phyloP scores from a whole-genome alignment of 2,888 invertebrate species.

The Pyrrhosoma nymphula region DNA sequence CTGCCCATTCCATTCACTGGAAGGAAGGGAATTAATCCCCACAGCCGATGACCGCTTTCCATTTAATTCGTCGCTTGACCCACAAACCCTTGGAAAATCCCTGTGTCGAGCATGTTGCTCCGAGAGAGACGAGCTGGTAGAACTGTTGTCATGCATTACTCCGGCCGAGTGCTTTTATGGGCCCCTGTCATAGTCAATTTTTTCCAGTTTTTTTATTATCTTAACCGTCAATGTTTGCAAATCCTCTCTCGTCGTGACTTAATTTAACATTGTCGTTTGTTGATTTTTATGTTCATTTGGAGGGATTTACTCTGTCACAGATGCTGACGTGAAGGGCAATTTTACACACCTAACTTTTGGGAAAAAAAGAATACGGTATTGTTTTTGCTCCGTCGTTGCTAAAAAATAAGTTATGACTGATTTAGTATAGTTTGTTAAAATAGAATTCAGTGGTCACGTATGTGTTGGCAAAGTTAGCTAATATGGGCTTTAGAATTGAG shows the following conservation, averaged over 20 bases:
- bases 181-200: not conserved
- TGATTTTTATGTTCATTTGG: not conserved
- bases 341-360: not conserved
- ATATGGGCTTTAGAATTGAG: no score
- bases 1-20: not conserved
- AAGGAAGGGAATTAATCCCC: not conserved
- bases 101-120: not conserved
- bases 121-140: not conserved
- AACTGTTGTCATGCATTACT: slow-evolving; percentile 39
- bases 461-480: no score
- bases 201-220: not conserved
- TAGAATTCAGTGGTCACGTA: no score
- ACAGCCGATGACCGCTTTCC: slow-evolving; percentile 28
- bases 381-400: not conserved
- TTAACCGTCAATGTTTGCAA: not conserved
- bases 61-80: slow-evolving; percentile 50
- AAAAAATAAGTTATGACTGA: not conserved
- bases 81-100: slow-evolving; percentile 48
- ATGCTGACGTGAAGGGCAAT: not conserved
- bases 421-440: no score
- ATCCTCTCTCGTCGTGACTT: not conserved
- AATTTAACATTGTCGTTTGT: not conserved
- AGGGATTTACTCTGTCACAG: not conserved
- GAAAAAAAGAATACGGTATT: not conserved
- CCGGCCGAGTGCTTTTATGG: not conserved